Evolutionary conservation across 1,140 invertebrate genomes (phyloP), one percentile per base, ranked within the genome.

Genomic region (Hyles euphorbiae): DNA sequence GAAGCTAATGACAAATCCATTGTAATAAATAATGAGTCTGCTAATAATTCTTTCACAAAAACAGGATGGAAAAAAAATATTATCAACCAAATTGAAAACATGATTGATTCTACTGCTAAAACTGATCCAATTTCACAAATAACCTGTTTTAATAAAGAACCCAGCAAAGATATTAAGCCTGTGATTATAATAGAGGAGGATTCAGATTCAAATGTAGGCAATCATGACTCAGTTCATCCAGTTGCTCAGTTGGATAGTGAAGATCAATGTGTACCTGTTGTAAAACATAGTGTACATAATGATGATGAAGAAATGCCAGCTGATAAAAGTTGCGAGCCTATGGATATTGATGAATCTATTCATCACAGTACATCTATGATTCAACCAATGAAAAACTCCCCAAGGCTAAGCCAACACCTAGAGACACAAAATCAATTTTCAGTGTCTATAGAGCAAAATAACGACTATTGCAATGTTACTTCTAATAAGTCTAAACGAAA

Each of bases 331-430:
- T 77, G 71, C 74, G 84, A 87, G 71, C 81, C 82, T 32, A 87
- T 87, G 83, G 85, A 86, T 63, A 59, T 85, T 65, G 83, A 86
- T 72, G 78, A 81, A 72, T 82, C 78, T 51, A 67, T 87, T 32
- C 79, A 74, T 46, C 78, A 74, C 51, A 77, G 72, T 69, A 44
- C 72, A 44, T 49, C 70, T 46, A 53, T 62, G 40, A 47, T 47
- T 6, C 11, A 56, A n/a, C 34, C 6, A 4, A 34, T 47, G 45
- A 56, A 47, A 36, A 56, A 44, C 7, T 44, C 36, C 12, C 8
- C 40, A 22, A 45, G 2, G 7, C 5, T 22, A 54, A n/a, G 10
- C 36, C 34, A 48, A 8, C 7, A 48, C 5, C 5, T 11, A n/a
- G n/a, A 4, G 46, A 11, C 10, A 48, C 5, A 11, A 48, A 48